These are phyloP conservation scores for Oreotrochilus melanogaster DNA, from an alignment of 2,113 vertebrate genomes.

Conservation along the genomic window DNA sequence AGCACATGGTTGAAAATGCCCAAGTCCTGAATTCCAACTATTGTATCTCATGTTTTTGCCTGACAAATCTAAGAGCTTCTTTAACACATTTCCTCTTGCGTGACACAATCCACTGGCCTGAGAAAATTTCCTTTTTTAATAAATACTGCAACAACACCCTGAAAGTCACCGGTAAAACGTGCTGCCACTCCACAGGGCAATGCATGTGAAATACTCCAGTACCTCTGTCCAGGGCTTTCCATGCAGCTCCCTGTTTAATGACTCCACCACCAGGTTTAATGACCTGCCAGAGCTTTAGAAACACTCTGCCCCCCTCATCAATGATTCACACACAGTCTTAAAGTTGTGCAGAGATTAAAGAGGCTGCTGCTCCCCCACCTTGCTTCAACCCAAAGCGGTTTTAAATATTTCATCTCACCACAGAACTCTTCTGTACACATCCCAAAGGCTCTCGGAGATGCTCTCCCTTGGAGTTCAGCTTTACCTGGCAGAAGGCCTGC, in stretches of 20 bases:
- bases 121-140: neutral
- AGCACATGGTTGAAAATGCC: neutral
- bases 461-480: neutral
- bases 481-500: conserved; percentile 33
- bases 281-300: conserved; percentile 65
- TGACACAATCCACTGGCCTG: neutral
- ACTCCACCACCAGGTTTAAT: conserved; percentile 58
- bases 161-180: neutral
- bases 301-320: conserved; percentile 62
- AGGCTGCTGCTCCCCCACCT: conserved; percentile 44
- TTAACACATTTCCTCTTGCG: neutral
- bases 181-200: neutral
- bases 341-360: conserved; percentile 65
- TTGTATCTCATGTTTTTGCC: neutral
- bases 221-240: conserved; percentile 20
- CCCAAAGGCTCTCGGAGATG: conserved; percentile 16
- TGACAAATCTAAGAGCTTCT: neutral
- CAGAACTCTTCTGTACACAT: conserved; percentile 50
- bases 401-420: conserved; percentile 69
- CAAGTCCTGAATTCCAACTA: neutral
- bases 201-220: neutral
- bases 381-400: conserved; percentile 35
- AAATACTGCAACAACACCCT: neutral
- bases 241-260: conserved; percentile 41
- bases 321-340: conserved; percentile 59